Base-by-base conservation (phyloP, 2,113 vertebrate species). In the Bubo scandiacus region DNA sequence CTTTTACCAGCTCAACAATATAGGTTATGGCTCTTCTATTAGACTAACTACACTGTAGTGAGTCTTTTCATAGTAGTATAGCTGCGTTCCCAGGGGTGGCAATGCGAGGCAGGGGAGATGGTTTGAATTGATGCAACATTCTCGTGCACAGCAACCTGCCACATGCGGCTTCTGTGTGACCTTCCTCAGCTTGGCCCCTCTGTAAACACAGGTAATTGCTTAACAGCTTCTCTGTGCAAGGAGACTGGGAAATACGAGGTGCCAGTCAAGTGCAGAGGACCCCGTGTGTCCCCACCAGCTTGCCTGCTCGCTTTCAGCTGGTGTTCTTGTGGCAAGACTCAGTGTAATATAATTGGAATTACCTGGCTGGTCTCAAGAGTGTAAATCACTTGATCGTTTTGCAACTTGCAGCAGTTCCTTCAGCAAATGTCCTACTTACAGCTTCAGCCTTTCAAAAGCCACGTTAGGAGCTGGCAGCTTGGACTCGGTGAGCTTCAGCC, bases 91-190 rank as follows among this genome's bases (percentile, higher is more conserved):
- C 0, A 2, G 22, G 38, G 57, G 30, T 42, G 75, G 45, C 23
- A 18, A 20, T 5, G 42, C 27, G 55, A 58, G 23, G 47, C 19
- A 9, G 17, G 58, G 66, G 52, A 54, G 29, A 23, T 30, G n/a
- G 20, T 25, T 54, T n/a, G 25, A 16, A 17, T 22, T 26, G 65
- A 47, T 12, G 18, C 1, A 3, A 51, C 20, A 0, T 29, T 38
- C 36, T 61, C 0, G 0, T 43, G 40, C 47, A 8, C 20, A 0
- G 0, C 67, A 52, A 34, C 51, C 20, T 58, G 43, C 49, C 2
- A 1, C 10, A 26, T 11, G 32, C 1, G 2, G 16, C 36, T 71
- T 25, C 26, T 74, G 40, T 0, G 2, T 38, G 54, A 34, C 30
- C 30, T 43, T 55, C 19, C 19, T 47, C 67, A 18, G 29, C 51